These are phyloP conservation scores for Papilio gigon DNA, from an alignment of 2,888 invertebrate species.

Conservation along the genomic window DNA sequence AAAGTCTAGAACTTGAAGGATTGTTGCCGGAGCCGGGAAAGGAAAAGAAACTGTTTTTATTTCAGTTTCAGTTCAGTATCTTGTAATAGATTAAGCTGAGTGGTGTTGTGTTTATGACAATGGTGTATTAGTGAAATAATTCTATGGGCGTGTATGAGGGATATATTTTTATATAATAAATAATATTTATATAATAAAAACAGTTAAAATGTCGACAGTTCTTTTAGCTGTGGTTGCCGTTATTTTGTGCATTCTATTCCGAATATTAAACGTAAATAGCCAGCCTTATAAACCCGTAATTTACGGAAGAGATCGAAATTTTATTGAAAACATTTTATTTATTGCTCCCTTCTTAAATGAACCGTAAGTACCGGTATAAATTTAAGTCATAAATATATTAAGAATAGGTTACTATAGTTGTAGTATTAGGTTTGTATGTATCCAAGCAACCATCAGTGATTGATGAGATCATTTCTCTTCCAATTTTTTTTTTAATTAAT, in stretches of 20 bases:
- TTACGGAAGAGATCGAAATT: conserved; percentile 88
- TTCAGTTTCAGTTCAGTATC: conserved; percentile 23
- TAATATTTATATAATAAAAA: conserved; percentile 46
- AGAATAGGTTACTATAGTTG: too few relatives aligned
- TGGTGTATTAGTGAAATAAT: conserved; percentile 4
- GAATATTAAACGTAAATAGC: conserved; percentile 92
- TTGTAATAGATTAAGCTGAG: neutral
- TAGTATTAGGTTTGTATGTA: too few relatives aligned
- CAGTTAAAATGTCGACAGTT: conserved; percentile 88
- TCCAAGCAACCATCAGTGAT: neutral
- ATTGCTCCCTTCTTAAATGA: conserved; percentile 90
- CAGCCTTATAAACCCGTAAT: conserved; percentile 90
- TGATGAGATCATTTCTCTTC: neutral
- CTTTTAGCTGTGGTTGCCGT: conserved; percentile 91
- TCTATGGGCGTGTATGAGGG: conserved; percentile 59
- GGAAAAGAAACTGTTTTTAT: conserved; percentile 17
- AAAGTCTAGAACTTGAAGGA: conserved; percentile 22
- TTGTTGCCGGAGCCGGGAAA: conserved; percentile 13
- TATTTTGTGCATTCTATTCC: conserved; percentile 90
- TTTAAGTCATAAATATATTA: neutral
- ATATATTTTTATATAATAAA: too few relatives aligned
- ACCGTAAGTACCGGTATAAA: conserved; percentile 87
- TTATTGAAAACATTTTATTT: conserved; percentile 89
- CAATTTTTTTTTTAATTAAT: neutral
- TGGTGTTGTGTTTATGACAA: conserved; percentile 12